phyloP scores from a whole-genome alignment of 2,113 vertebrate species.

The Nyctereutes procyonoides region DNA sequence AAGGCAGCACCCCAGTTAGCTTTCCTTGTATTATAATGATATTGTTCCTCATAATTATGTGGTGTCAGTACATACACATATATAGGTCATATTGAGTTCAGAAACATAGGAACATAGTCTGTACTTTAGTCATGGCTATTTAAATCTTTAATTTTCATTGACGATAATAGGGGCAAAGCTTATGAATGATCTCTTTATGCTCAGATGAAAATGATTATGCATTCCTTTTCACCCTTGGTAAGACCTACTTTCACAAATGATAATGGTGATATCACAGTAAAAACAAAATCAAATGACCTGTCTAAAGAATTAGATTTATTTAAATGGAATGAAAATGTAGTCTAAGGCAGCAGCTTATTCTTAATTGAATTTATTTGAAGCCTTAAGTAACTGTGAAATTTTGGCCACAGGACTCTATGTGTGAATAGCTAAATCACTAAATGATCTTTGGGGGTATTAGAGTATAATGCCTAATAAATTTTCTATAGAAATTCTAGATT shows the following conservation, averaged over 20 bases:
- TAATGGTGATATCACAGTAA: neutral
- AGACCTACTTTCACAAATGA: neutral
- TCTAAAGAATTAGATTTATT: constrained; percentile 31
- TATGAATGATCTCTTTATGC: neutral
- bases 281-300: constrained; percentile 28
- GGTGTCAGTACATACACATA: neutral
- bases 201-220: constrained; percentile 44
- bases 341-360: neutral
- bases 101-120: constrained; percentile 59
- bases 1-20: constrained; percentile 54
- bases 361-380: constrained; percentile 38
- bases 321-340: constrained; percentile 56
- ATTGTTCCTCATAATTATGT: constrained; percentile 80
- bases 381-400: neutral
- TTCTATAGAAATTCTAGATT: constrained; percentile 52
- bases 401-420: neutral
- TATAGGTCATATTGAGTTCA: constrained; percentile 78
- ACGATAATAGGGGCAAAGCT: neutral
- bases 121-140: neutral
- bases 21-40: constrained; percentile 70
- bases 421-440: neutral
- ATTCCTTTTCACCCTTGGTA: constrained; percentile 14
- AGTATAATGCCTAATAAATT: neutral
- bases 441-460: neutral
- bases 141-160: constrained; percentile 61